A percentile compares a stretch with the other conserved stretches of the same genome.
Evolutionary conservation across 2,113 vertebrate genomes (phyloP).

Genomic region (Erythrocercus mccallii): DNA sequence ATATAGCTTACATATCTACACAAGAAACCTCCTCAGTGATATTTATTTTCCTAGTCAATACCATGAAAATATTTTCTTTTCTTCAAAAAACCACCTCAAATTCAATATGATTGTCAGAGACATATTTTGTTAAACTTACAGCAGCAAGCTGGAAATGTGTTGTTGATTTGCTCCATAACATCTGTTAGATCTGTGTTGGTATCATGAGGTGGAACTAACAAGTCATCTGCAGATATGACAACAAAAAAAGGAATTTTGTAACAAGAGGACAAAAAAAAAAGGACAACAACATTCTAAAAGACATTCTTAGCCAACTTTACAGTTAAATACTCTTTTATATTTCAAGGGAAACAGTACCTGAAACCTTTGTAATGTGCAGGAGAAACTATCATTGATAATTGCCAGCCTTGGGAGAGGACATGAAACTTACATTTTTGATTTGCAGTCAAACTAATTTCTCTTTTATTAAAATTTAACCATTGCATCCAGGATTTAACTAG

Average conservation of each 20-base stretch:
- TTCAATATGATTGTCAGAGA: neutral
- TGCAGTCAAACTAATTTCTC: neutral
- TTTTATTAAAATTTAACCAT: slow-evolving; percentile 6
- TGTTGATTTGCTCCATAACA: slow-evolving; percentile 97
- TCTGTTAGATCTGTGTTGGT: slow-evolving; percentile 90
- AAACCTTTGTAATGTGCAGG: neutral
- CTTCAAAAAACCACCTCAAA: neutral
- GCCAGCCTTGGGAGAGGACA: neutral
- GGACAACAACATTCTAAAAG: neutral
- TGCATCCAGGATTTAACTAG: neutral
- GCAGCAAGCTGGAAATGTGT: slow-evolving; percentile 89
- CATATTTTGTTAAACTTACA: slow-evolving; percentile 77
- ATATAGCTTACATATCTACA: neutral
- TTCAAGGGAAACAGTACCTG: neutral
- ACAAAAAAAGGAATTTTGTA: neutral
- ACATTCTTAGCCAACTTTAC: neutral
- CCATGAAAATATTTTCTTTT: neutral
- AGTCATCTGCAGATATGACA: slow-evolving; percentile 75
- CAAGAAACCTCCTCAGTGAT: neutral
- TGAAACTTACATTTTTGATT: neutral
- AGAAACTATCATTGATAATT: neutral
- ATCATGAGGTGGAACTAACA: slow-evolving; percentile 81
- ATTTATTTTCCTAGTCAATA: neutral
- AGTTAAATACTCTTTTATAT: neutral
- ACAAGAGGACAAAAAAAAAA: neutral